Percentiles rank a stretch among this genome's conserved stretches.
phyloP scores from a whole-genome alignment of 1,140 invertebrate species.

The Aphaenogaster ashmeadi region DNA sequence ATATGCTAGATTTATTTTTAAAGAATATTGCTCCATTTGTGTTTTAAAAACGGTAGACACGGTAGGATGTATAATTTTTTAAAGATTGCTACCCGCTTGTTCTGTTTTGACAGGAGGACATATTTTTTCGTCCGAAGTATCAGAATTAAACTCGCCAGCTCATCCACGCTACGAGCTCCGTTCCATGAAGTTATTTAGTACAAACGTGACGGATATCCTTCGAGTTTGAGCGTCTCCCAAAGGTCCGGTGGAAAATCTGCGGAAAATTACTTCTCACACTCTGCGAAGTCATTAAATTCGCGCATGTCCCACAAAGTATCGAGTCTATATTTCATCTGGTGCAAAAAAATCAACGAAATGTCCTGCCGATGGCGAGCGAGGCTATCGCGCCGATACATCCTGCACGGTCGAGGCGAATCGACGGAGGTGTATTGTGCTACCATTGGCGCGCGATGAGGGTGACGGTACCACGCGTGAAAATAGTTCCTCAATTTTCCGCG shows the following conservation, averaged over 20 bases:
- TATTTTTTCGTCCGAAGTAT: conserved; percentile 7
- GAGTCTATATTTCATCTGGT: conserved; percentile 47
- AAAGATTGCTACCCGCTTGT: conserved; percentile 4
- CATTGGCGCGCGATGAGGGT: conserved; percentile 54
- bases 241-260: background rate
- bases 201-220: conserved; percentile 37
- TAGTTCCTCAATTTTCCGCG: conserved; percentile 81
- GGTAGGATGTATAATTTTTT: background rate
- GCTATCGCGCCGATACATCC: conserved; percentile 40
- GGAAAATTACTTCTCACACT: conserved; percentile 55
- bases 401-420: conserved; percentile 45
- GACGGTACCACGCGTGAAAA: conserved; percentile 77
- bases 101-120: background rate
- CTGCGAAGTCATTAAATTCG: conserved; percentile 43
- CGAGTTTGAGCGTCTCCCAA: conserved; percentile 31
- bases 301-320: conserved; percentile 30
- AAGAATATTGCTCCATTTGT: background rate
- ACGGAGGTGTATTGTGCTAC: conserved; percentile 65
- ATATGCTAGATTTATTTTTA: background rate
- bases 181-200: conserved; percentile 52
- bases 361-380: conserved; percentile 14
- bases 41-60: background rate
- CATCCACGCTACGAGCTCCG: background rate
- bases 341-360: conserved; percentile 34
- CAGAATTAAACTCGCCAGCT: conserved; percentile 35